A percentile compares a stretch with the other conserved stretches of the same genome.
These are phyloP conservation scores for Herminia tarsipennalis DNA, from an alignment of 2,888 invertebrate genomes.

Conservation along the genomic window DNA sequence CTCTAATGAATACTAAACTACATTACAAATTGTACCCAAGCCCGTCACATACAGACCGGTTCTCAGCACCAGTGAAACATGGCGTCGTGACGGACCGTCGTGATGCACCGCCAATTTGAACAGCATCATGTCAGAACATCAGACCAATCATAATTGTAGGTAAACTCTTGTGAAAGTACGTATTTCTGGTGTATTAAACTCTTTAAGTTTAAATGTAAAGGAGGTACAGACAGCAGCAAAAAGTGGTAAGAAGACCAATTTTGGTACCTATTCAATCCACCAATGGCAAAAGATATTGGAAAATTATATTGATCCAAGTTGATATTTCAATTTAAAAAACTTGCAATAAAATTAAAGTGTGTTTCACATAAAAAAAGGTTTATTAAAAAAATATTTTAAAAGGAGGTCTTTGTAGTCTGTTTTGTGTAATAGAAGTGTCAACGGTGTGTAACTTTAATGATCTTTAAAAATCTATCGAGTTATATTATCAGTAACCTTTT, in stretches of 20 bases:
- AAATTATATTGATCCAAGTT: too few species aligned
- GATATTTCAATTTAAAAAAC: too few species aligned
- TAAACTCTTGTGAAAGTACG: conserved; percentile 20
- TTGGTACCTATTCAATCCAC: too few species aligned
- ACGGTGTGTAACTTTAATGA: too few species aligned
- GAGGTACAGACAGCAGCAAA: neutral
- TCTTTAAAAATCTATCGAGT: too few species aligned
- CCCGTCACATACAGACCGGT: neutral
- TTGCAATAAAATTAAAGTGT: too few species aligned
- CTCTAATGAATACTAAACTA: neutral
- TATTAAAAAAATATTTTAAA: too few species aligned
- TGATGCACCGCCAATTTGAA: conserved; percentile 45
- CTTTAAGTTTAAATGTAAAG: neutral
- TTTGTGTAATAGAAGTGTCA: too few species aligned
- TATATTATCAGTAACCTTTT: too few species aligned
- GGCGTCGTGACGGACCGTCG: conserved; percentile 43
- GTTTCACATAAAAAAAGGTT: too few species aligned
- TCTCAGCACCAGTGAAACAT: conserved; percentile 17
- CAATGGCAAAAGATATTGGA: too few species aligned
- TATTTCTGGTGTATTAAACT: neutral
- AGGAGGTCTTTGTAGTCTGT: too few species aligned
- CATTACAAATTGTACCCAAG: conserved; percentile 8
- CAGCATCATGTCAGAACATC: conserved; percentile 46
- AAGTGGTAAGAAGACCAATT: neutral
- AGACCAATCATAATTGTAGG: conserved; percentile 35